Conservation (phyloP, 1,140 invertebrate genomes). For the Trinorchestia longiramus region DNA sequence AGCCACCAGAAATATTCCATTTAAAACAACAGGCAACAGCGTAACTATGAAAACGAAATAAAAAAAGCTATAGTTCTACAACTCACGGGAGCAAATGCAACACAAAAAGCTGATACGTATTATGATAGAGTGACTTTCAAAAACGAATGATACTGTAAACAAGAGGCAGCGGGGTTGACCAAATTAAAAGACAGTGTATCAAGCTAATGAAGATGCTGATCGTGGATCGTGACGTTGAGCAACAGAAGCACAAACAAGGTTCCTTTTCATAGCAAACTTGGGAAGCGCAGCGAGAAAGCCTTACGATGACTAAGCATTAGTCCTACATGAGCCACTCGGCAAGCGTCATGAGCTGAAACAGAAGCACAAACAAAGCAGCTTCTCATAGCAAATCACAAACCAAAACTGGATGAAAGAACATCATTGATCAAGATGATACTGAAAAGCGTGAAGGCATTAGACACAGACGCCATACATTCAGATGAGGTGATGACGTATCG, state of each 20-base stretch:
- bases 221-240: background rate
- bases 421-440: background rate
- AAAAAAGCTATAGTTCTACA: background rate
- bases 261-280: slow-evolving; percentile 45
- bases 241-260: slow-evolving; percentile 54
- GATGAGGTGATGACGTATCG: background rate
- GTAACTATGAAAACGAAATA: background rate
- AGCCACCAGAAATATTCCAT: too few species aligned
- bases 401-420: slow-evolving; percentile 37
- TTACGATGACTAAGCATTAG: slow-evolving; percentile 42
- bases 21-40: background rate
- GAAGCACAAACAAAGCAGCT: slow-evolving; percentile 46
- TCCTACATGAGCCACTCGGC: slow-evolving; percentile 23
- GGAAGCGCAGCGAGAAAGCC: slow-evolving; percentile 16
- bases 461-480: slow-evolving; percentile 16
- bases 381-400: slow-evolving; percentile 40
- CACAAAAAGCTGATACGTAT: background rate
- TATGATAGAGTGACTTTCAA: background rate
- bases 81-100: background rate
- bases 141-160: background rate
- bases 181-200: slow-evolving; percentile 36
- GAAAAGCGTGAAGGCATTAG: slow-evolving; percentile 45
- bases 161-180: background rate
- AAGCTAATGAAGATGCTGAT: slow-evolving; percentile 51
- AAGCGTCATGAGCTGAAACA: slow-evolving; percentile 30